A percentile compares a stretch with the other conserved stretches of the same genome.
Evolutionary conservation across 2,888 invertebrate genomes (phyloP).

Genomic region (Macrosoma leucophasiata): DNA sequence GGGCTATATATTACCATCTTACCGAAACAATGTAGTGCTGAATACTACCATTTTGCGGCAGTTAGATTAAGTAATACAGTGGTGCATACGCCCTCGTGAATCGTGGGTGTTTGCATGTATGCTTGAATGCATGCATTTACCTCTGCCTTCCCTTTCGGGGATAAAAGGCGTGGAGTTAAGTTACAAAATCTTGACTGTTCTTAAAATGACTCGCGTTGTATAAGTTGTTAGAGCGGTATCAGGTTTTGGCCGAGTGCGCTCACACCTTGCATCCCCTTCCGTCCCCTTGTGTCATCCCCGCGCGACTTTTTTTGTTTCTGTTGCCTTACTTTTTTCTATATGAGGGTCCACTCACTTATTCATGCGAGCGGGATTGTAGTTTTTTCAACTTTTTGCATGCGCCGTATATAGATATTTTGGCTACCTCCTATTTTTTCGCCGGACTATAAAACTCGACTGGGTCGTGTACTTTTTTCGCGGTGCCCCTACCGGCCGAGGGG

Average conservation of each 20-base stretch:
- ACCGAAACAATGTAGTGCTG: no score
- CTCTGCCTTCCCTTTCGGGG: no score
- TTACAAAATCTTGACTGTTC: conserved; percentile 5
- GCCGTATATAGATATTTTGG: conserved; percentile 72
- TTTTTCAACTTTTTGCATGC: conserved; percentile 63
- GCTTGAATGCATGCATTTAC: no score
- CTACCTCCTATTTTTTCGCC: conserved; percentile 69
- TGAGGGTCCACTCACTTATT: conserved; percentile 72
- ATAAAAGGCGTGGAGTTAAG: no score
- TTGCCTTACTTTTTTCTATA: conserved; percentile 63
- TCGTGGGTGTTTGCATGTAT: no score
- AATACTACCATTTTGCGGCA: no score
- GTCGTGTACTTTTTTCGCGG: conserved; percentile 71
- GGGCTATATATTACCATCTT: no score
- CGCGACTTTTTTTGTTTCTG: conserved; percentile 47
- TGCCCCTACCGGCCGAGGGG: conserved; percentile 41
- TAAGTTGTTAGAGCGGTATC: conserved; percentile 26
- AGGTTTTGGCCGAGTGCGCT: conserved; percentile 24
- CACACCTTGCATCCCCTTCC: conserved; percentile 28
- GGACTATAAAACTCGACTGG: conserved; percentile 70
- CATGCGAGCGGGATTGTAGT: conserved; percentile 70
- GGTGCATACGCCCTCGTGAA: no score
- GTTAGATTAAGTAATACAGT: no score
- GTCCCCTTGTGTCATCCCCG: conserved; percentile 36
- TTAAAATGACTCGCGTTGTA: conserved; percentile 19